Percentiles rank a stretch among this genome's conserved stretches.
Evolutionary conservation across 2,888 invertebrate species (phyloP).

Genomic region (Pandemis corylana): DNA sequence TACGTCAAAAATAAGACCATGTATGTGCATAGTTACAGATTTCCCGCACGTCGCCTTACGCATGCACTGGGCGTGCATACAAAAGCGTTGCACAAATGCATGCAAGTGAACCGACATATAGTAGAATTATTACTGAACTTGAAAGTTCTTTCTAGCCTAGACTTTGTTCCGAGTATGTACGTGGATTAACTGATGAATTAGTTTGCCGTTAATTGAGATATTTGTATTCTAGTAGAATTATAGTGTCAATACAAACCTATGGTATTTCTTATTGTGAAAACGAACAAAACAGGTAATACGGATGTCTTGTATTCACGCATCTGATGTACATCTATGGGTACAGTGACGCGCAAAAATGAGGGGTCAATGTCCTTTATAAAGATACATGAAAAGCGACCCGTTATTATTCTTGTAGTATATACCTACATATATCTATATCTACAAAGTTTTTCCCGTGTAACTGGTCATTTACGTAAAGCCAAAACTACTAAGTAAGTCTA

Average conservation of each 20-base stretch:
- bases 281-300: too few species aligned
- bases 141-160: conserved; percentile 22
- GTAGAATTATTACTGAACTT: conserved; percentile 67
- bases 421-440: too few species aligned
- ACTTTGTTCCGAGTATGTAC: conserved; percentile 42
- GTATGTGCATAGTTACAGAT: conserved; percentile 50
- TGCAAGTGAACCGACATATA: conserved; percentile 63
- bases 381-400: too few species aligned
- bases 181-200: conserved; percentile 44
- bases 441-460: too few species aligned
- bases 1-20: conserved; percentile 38
- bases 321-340: too few species aligned
- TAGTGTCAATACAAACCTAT: background rate
- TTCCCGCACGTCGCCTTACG: conserved; percentile 57
- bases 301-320: too few species aligned
- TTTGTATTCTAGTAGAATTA: background rate
- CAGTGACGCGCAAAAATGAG: too few species aligned
- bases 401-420: too few species aligned
- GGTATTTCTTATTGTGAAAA: background rate
- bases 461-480: too few species aligned
- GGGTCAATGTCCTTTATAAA: too few species aligned
- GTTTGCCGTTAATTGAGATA: conserved; percentile 4
- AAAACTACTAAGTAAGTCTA: too few species aligned
- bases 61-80: conserved; percentile 56
- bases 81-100: conserved; percentile 59